phyloP scores from a whole-genome alignment of 1,140 invertebrate genomes.

The Drosophila pseudoananassae region DNA sequence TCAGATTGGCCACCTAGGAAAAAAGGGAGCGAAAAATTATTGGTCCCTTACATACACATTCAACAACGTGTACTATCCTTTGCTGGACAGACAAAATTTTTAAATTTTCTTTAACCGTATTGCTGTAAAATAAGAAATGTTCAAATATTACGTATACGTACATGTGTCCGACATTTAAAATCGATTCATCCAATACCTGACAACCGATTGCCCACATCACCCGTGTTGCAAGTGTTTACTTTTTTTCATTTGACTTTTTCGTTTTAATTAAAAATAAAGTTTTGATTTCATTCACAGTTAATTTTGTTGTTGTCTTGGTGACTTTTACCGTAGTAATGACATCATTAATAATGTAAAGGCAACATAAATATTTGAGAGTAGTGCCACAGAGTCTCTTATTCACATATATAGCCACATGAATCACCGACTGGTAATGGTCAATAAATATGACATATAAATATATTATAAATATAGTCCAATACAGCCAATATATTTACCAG shows the following conservation, averaged over 20 bases:
- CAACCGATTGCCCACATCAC: not conserved
- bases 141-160: not conserved
- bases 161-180: constrained; percentile 13
- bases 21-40: not conserved
- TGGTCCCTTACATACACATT: not conserved
- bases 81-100: not conserved
- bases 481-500: constrained; percentile 30
- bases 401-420: constrained; percentile 16
- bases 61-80: not conserved
- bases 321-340: constrained; percentile 63
- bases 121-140: not conserved
- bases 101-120: not conserved
- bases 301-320: constrained; percentile 65
- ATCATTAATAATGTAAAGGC: constrained; percentile 62
- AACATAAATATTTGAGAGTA: constrained; percentile 60
- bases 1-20: not conserved
- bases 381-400: constrained; percentile 14
- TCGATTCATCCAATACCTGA: not conserved
- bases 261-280: constrained; percentile 41
- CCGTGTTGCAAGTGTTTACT: constrained; percentile 19
- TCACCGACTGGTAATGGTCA: constrained; percentile 24
- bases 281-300: constrained; percentile 59
- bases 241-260: constrained; percentile 32
- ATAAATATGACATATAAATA: constrained; percentile 28
- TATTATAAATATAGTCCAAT: constrained; percentile 1